These are phyloP conservation scores for Abscondita cerata DNA, from an alignment of 2,888 invertebrate genomes.

Conservation along the genomic window DNA sequence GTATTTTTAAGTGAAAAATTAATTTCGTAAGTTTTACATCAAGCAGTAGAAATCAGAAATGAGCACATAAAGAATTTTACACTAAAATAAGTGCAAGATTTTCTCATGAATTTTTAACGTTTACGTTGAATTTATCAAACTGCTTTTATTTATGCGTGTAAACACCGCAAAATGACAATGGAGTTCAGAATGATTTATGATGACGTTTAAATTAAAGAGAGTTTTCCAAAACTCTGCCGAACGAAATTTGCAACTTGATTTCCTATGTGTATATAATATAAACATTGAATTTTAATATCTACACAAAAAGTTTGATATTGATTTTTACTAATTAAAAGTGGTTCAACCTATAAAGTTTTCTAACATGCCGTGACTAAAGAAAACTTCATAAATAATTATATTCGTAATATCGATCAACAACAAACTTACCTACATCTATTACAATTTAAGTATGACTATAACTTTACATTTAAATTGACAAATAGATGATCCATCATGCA, in stretches of 20 bases:
- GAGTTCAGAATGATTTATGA: conserved; percentile 19
- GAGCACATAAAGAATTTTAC: too few relatives aligned
- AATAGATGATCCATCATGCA: conserved; percentile 25
- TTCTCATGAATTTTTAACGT: too few relatives aligned
- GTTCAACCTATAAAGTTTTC: not conserved
- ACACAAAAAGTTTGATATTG: too few relatives aligned
- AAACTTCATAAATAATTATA: conserved; percentile 15
- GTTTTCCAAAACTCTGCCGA: conserved; percentile 7
- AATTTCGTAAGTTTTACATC: too few relatives aligned
- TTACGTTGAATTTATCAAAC: too few relatives aligned
- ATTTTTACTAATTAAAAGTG: too few relatives aligned
- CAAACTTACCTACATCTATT: conserved; percentile 11
- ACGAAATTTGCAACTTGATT: too few relatives aligned
- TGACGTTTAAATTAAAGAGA: conserved; percentile 26
- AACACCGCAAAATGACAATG: conserved; percentile 17
- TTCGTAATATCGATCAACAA: conserved; percentile 19
- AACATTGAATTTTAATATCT: too few relatives aligned
- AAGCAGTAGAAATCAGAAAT: too few relatives aligned
- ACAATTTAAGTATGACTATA: conserved; percentile 24
- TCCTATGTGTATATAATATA: too few relatives aligned
- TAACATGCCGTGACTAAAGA: conserved; percentile 1
- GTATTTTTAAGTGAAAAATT: too few relatives aligned
- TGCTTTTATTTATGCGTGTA: not conserved
- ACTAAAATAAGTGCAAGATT: too few relatives aligned
- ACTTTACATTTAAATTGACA: conserved; percentile 28